Conservation (phyloP, 2,888 invertebrate species). For the Meteorus cinctellus region DNA sequence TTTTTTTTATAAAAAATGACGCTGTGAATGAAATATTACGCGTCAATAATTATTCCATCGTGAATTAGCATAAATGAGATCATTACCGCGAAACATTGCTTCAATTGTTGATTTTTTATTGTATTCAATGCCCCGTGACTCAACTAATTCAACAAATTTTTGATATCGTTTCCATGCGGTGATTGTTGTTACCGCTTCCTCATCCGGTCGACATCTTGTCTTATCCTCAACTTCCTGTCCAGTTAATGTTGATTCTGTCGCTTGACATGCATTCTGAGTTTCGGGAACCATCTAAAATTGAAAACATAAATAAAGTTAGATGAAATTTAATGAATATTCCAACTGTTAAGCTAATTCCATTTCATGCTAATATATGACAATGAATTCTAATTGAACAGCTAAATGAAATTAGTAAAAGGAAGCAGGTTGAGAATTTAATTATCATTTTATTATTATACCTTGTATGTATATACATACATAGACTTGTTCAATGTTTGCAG, state of each 20-base stretch:
- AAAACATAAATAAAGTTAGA: background rate
- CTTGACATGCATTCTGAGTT: slow-evolving; percentile 57
- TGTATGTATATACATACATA: background rate
- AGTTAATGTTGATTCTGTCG: slow-evolving; percentile 55
- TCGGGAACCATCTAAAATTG: slow-evolving; percentile 67
- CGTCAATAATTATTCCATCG: slow-evolving; percentile 51
- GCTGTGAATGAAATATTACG: background rate
- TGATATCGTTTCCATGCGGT: slow-evolving; percentile 70
- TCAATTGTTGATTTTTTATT: slow-evolving; percentile 66
- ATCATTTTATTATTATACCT: slow-evolving; percentile 14
- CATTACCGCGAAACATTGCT: slow-evolving; percentile 69
- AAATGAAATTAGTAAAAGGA: slow-evolving; percentile 6
- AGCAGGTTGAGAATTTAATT: slow-evolving; percentile 13
- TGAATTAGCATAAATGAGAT: slow-evolving; percentile 64
- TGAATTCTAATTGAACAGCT: background rate
- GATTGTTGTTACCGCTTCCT: slow-evolving; percentile 59
- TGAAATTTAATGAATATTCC: background rate
- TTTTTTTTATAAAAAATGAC: background rate
- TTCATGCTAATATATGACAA: background rate
- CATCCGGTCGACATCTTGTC: slow-evolving; percentile 57
- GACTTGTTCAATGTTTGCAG: slow-evolving; percentile 57
- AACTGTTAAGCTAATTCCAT: background rate
- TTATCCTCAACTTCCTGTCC: slow-evolving; percentile 54
- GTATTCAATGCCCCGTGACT: slow-evolving; percentile 62
- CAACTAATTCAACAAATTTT: slow-evolving; percentile 63